Evolutionary conservation across 1,140 invertebrate genomes (phyloP), one percentile per base, ranked within the genome.

Genomic region (Linepithema humile): DNA sequence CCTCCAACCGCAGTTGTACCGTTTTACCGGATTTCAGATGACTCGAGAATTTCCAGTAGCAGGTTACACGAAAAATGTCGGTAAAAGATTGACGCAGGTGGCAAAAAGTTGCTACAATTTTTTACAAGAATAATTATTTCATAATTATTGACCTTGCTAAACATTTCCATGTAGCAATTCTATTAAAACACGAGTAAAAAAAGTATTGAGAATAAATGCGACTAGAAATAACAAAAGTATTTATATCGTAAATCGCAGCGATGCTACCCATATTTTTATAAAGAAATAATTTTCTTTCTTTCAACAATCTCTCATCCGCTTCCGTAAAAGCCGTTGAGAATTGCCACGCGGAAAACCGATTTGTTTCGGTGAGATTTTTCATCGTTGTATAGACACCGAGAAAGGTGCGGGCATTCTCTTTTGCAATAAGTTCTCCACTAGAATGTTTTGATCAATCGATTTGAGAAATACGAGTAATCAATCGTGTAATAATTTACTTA

Each of bases 1-100:
- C n/a, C 10, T 10, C 5, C 55, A 17, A 2, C 12, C 60, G 72
- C n/a, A 20, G 29, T 87, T 85, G 82, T 87, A 87, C 86, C 86
- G 86, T 88, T 88, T 2, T 67, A 40, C 57, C 60, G 65, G 65
- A 69, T 67, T 29, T 35, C 59, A 20, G 17, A 60, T 45, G 62
- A 82, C 20, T 83, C 64, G 69, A 82, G 26, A 35, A 70, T 12
- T 26, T 15, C 23, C 32, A 6, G 17, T 35, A 32, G 55, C 15
- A 59, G 62, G 20, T 38, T 50, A 59, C 20, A 38, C 53, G 23
- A 69, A 82, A 50, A 86, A 35, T 12, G 23, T 12, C 55, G 57
- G n/a, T 4, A 77, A 57, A 82, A 80, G 72, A n/a, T n/a, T n/a
- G n/a, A n/a, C n/a, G n/a, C n/a, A n/a, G n/a, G n/a, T n/a, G n/a